Evolutionary conservation across 2,113 vertebrate genomes (phyloP).

Genomic region (Pardalotus punctatus): DNA sequence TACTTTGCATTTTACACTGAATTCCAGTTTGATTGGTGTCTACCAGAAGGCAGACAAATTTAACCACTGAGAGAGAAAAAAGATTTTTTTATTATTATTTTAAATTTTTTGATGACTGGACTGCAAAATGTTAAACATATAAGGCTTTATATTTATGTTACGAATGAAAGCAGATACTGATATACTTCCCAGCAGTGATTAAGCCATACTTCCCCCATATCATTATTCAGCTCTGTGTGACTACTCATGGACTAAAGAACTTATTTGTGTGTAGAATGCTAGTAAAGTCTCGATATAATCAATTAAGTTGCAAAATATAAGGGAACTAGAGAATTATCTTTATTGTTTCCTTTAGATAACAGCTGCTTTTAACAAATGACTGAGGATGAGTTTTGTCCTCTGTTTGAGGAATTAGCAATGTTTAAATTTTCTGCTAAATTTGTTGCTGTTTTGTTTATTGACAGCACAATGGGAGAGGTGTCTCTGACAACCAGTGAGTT

Average conservation of each 20-base stretch:
- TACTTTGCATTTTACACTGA: background rate
- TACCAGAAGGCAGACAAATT: background rate
- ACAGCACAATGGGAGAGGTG: background rate
- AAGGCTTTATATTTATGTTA: background rate
- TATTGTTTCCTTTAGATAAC: background rate
- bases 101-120: background rate
- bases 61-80: background rate
- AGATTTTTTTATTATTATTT: background rate
- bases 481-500: background rate
- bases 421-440: background rate
- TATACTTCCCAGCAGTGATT: background rate
- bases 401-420: background rate
- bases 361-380: background rate
- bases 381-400: rapidly evolving
- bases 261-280: rapidly evolving
- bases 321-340: background rate
- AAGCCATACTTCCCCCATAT: background rate
- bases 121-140: background rate
- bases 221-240: background rate
- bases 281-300: background rate
- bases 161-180: background rate
- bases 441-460: background rate
- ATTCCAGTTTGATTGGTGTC: background rate
- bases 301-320: background rate
- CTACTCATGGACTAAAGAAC: background rate